A percentile compares a stretch with the other conserved stretches of the same genome.
phyloP scores from a whole-genome alignment of 2,113 vertebrate genomes.

The Peromyscus californicus region DNA sequence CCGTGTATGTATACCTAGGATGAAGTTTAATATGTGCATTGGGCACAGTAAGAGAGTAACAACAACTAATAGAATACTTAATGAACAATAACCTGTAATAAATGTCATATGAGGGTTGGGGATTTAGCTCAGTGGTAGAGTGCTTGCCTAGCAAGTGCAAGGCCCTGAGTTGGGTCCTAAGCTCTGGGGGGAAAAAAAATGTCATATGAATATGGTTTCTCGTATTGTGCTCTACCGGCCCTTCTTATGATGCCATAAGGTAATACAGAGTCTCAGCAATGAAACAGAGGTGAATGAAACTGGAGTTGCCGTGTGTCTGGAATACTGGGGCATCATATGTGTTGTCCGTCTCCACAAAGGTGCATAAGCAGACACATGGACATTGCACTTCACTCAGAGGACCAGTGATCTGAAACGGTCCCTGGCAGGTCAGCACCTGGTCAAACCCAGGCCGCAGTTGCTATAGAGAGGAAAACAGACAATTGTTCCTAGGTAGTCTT shows the following conservation, averaged over 20 bases:
- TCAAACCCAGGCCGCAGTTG: not conserved
- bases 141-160: too few relatives aligned
- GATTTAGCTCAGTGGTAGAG: too few relatives aligned
- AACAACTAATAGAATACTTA: not conserved
- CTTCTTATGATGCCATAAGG: too few relatives aligned
- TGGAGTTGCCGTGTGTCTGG: not conserved
- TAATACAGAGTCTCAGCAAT: not conserved
- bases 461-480: not conserved
- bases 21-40: not conserved
- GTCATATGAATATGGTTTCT: not conserved
- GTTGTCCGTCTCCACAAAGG: not conserved
- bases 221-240: rapidly evolving
- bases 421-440: not conserved
- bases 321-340: not conserved
- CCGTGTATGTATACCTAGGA: not conserved
- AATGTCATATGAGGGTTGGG: too few relatives aligned
- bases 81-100: not conserved
- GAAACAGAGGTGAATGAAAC: not conserved
- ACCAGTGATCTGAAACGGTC: not conserved
- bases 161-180: too few relatives aligned
- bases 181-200: too few relatives aligned
- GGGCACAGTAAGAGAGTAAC: not conserved
- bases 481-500: not conserved
- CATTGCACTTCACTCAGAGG: not conserved
- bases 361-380: not conserved